A percentile compares a stretch with the other conserved stretches of the same genome.
phyloP scores from a whole-genome alignment of 1,140 invertebrate species.

The Aporrectodea caliginosa region DNA sequence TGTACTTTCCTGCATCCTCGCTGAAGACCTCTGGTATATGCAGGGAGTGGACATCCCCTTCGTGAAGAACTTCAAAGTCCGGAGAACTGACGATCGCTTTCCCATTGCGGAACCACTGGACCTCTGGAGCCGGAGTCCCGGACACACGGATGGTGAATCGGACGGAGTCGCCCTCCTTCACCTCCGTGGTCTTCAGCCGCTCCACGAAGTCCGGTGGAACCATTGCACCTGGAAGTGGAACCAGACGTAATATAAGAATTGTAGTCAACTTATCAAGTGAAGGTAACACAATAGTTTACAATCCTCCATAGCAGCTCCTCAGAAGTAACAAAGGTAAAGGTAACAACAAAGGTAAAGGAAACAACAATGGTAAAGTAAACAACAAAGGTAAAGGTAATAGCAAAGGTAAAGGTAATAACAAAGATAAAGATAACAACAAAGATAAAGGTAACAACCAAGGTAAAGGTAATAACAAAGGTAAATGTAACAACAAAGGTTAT shows the following conservation, averaged over 20 bases:
- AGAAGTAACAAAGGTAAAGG: too few species aligned
- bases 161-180: constrained; percentile 55
- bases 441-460: too few species aligned
- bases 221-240: background rate
- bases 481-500: too few species aligned
- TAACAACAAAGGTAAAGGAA: too few species aligned
- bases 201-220: constrained; percentile 14
- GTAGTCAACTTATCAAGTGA: background rate
- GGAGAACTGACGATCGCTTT: constrained; percentile 28
- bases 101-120: constrained; percentile 30
- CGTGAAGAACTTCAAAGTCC: constrained; percentile 45
- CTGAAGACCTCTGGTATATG: constrained; percentile 55
- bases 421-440: too few species aligned
- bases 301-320: too few species aligned
- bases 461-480: too few species aligned
- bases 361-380: too few species aligned
- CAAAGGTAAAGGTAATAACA: too few species aligned
- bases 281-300: too few species aligned
- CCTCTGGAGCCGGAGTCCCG: constrained; percentile 22
- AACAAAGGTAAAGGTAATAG: too few species aligned
- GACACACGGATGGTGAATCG: constrained; percentile 54
- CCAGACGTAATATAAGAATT: background rate
- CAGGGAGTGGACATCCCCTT: constrained; percentile 41
- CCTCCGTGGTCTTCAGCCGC: constrained; percentile 11
- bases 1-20: constrained; percentile 62